Base-by-base conservation (phyloP, 1,140 invertebrate species). In the Homalodisca vitripennis region DNA sequence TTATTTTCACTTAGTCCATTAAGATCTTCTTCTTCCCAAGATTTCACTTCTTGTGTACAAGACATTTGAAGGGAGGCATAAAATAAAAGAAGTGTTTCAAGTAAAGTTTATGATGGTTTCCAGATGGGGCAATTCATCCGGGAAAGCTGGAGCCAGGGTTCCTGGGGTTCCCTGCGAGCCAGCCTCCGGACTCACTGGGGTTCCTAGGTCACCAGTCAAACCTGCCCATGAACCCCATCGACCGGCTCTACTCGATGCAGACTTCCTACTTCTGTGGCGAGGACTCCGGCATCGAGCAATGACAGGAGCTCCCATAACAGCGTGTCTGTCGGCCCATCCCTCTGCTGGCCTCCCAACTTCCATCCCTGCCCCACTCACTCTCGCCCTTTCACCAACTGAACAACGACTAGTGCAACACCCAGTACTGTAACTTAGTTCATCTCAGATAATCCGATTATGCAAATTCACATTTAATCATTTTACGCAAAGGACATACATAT, bases 211-310 rank as follows among this genome's bases (percentile, higher is more conserved):
- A 29, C 1, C 24, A 6, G 13, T 31, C 67, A 3, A 20, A 17
- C 1, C 29, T 70, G 3, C 62, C 46, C 29, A 10, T 68, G 1
- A 87, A 87, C 77, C 86, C 86, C 1, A 87, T 87, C 67, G 86
- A 87, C 78, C 79, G 85, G 29, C 77, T 87, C 0, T 87, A 87
- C 70, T 87, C 85, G 41, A 87, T 87, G 86, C 85, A 87, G 74
- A 86, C 81, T 72, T 86, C 84, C 1, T 87, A 87, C 74, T 87
- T 87, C 79, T 83, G 86, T 68, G 82, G 81, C 10, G 85, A 86
- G 65, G 84, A 86, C 65, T 31, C 66, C 1, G 46, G 32, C 41
- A 48, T 69, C 1, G 67, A 69, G 27, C 55, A 69, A 69, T 69
- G 67, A 69, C 60, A 63, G 22, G 32, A 32, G 63, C n/a, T 30